A percentile compares a stretch with the other conserved stretches of the same genome.
phyloP scores from a whole-genome alignment of 2,113 vertebrate species.

The Acanthochromis polyacanthus region DNA sequence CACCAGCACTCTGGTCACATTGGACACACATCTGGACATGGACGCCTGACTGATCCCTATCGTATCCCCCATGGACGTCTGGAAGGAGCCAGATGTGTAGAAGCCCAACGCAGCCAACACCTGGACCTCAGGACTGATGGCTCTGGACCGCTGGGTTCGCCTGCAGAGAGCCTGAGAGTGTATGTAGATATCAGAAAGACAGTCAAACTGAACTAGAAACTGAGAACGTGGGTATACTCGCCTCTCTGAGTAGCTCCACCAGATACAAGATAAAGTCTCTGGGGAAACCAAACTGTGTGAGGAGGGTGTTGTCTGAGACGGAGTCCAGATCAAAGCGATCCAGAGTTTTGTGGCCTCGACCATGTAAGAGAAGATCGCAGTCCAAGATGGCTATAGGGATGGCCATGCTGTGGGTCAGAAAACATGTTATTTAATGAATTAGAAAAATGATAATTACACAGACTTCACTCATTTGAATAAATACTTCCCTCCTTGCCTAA shows the following conservation, averaged over 20 bases:
- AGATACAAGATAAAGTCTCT: slow-evolving; percentile 94
- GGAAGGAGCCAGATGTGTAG: slow-evolving; percentile 96
- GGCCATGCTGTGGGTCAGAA: slow-evolving; percentile 85
- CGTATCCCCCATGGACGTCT: slow-evolving; percentile 96
- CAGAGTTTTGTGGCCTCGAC: slow-evolving; percentile 93
- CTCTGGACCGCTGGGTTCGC: slow-evolving; percentile 94
- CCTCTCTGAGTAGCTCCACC: slow-evolving; percentile 89
- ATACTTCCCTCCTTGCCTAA: too few relatives aligned
- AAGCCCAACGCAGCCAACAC: slow-evolving; percentile 97
- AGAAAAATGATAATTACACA: too few relatives aligned
- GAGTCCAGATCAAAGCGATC: slow-evolving; percentile 95
- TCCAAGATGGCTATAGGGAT: slow-evolving; percentile 92
- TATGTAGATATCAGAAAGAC: not conserved
- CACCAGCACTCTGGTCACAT: slow-evolving; percentile 94
- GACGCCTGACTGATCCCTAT: slow-evolving; percentile 98
- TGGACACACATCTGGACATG: slow-evolving; percentile 97
- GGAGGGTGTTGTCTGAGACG: slow-evolving; percentile 91
- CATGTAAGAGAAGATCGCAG: slow-evolving; percentile 95
- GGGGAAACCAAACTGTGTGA: slow-evolving; percentile 93
- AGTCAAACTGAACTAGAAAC: not conserved
- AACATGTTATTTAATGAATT: not conserved
- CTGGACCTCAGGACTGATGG: slow-evolving; percentile 97
- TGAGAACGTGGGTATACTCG: slow-evolving; percentile 16
- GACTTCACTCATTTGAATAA: too few relatives aligned
- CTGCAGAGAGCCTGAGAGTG: slow-evolving; percentile 83